Evolutionary conservation across 2,888 invertebrate species (phyloP), one percentile per base, ranked within the genome.

Genomic region (Dynastes maya): DNA sequence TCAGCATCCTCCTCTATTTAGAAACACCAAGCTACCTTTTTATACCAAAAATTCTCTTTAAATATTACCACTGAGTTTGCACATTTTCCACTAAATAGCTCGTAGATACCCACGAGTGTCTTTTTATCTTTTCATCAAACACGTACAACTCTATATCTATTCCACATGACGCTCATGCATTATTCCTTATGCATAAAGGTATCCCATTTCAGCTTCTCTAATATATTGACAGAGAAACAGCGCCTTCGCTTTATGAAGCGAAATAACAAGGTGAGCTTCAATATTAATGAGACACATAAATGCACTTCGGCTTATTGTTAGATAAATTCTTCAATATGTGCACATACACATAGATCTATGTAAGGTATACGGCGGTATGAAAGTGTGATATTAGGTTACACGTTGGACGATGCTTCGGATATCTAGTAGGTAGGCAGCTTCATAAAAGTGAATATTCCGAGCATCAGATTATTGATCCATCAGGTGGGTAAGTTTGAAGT

Each of bases 261-360:
- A 65, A 40, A 65, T 65, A 40, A 45, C 63, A 29, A 63, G 64
- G 6, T 65, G 37, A 65, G 45, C 37, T 37, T 40, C 65, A 65
- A 40, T 65, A 65, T 45, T 65, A 16, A 65, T 65, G 65, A 40
- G 40, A 45, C 65, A 65, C 40, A 3, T 37, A 40, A 65, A 65
- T 65, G 65, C 65, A 65, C 65, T 65, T 40, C 40, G 16, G 40
- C 13, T 40, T 22, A 22, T 22, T 22, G 22, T 22, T n/a, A 65
- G 37, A 65, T 37, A 11, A 65, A 65, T 65, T 37, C 64, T 65
- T 65, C 37, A 37, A 37, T 37, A 37, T 37, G 32, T 37, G 4
- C 32, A 37, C 32, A 65, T 11, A 45, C 11, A 65, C 37, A 32
- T 65, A 65, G n/a, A 22, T 55, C 55, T 6, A 55, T 16, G 55